Evolutionary conservation across 1,140 invertebrate genomes (phyloP).

Genomic region (Diabrotica undecimpunctata): DNA sequence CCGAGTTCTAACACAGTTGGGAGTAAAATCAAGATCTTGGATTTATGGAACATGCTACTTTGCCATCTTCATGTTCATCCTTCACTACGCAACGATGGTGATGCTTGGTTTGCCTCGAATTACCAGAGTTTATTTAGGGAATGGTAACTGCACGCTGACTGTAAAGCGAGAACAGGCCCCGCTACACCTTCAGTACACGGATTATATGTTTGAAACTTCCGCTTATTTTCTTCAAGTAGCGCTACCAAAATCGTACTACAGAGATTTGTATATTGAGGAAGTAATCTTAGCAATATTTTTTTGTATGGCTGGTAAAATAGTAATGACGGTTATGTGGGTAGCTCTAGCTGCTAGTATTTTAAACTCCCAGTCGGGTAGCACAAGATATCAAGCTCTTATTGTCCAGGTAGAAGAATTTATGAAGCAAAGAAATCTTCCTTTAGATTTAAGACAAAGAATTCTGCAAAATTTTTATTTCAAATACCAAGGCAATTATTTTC

Average conservation of each 20-base stretch:
- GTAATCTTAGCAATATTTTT: background rate
- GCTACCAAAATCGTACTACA: background rate
- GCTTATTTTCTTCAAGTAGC: background rate
- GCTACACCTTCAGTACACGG: background rate
- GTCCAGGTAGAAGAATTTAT: constrained; percentile 35
- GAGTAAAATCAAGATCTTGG: background rate
- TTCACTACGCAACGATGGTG: background rate
- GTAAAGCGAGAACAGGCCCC: background rate
- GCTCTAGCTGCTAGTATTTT: constrained; percentile 22
- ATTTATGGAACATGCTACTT: background rate
- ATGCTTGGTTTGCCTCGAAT: background rate
- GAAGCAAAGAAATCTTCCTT: constrained; percentile 34
- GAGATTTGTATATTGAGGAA: background rate
- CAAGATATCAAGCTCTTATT: constrained; percentile 35
- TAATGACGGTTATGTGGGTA: constrained; percentile 6
- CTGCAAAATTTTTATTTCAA: constrained; percentile 32
- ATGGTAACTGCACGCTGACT: background rate
- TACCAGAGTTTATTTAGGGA: background rate
- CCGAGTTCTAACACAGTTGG: background rate
- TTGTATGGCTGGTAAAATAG: background rate
- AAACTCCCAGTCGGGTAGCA: constrained; percentile 13
- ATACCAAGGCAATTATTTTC: constrained; percentile 36
- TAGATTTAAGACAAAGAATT: constrained; percentile 25
- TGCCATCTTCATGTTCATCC: background rate
- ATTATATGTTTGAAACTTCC: background rate